Conservation (phyloP, 2,113 vertebrate genomes). For the western clawed frog (Xenopus tropicalis) region DNA sequence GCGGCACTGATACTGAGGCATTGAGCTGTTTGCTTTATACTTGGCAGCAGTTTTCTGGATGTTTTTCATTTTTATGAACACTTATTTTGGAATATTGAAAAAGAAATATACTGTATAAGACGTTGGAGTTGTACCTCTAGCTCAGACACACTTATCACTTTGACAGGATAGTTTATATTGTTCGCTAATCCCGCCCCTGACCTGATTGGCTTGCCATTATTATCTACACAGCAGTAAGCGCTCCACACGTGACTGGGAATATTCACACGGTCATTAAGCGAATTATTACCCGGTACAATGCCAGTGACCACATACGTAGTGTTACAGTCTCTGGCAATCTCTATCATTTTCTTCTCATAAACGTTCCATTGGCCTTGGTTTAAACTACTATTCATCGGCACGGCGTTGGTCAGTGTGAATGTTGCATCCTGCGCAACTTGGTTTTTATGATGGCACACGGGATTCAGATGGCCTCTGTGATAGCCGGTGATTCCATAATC, state of each 20-base stretch:
- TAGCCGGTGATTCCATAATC: background rate
- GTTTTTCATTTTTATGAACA: no score
- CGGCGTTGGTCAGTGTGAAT: slow-evolving; percentile 18
- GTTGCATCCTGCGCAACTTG: background rate
- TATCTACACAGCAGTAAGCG: slow-evolving; percentile 13
- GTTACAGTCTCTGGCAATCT: background rate
- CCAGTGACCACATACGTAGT: slow-evolving; percentile 2
- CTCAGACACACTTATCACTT: background rate
- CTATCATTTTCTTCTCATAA: background rate
- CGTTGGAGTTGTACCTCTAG: background rate
- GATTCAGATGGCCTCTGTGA: background rate
- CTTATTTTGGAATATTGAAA: no score
- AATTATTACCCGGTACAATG: background rate
- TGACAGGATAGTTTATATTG: background rate
- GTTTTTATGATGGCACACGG: background rate
- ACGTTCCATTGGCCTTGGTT: background rate
- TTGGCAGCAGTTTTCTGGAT: no score
- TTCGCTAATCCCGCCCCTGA: background rate
- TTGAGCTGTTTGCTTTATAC: no score
- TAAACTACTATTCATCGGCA: background rate
- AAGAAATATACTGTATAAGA: fast-evolving
- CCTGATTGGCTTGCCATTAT: background rate
- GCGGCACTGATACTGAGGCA: no score
- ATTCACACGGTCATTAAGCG: background rate
- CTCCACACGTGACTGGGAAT: slow-evolving; percentile 9